Percentiles rank a stretch among this genome's conserved stretches.
phyloP scores from a whole-genome alignment of 2,797 vertebrate species.

The Meriones psammophilus region DNA sequence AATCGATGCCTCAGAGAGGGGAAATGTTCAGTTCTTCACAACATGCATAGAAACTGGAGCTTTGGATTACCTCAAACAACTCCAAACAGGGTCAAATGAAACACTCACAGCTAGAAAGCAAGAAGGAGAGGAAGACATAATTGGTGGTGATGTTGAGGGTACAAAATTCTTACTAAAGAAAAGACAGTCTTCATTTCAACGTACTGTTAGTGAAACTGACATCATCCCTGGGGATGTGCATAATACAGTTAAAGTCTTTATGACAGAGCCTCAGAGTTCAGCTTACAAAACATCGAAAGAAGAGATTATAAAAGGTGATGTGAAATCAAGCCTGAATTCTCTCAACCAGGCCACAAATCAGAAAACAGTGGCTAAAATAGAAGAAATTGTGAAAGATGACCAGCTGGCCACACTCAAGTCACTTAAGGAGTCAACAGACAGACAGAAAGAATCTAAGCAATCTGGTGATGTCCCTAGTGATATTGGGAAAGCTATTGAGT shows the following conservation, averaged over 20 bases:
- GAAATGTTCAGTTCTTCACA: slow-evolving; percentile 96
- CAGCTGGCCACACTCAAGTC: slow-evolving; percentile 90
- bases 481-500: slow-evolving; percentile 92
- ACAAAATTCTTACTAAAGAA: slow-evolving; percentile 92
- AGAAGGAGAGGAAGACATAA: slow-evolving; percentile 88
- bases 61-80: slow-evolving; percentile 93
- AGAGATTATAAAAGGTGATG: slow-evolving; percentile 93
- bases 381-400: slow-evolving; percentile 93
- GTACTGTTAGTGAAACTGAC: slow-evolving; percentile 92
- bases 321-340: slow-evolving; percentile 92
- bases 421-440: slow-evolving; percentile 90
- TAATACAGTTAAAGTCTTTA: slow-evolving; percentile 93
- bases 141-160: slow-evolving; percentile 92
- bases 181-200: slow-evolving; percentile 90
- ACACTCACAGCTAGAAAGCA: slow-evolving; percentile 76
- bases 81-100: slow-evolving; percentile 90
- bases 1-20: slow-evolving; percentile 93
- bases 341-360: slow-evolving; percentile 93
- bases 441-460: slow-evolving; percentile 90
- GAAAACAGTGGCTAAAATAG: slow-evolving; percentile 90
- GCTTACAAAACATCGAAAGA: slow-evolving; percentile 89
- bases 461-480: slow-evolving; percentile 91
- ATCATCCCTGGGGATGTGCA: slow-evolving; percentile 94
- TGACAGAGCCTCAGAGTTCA: slow-evolving; percentile 89
- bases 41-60: slow-evolving; percentile 96